Evolutionary conservation across 2,797 vertebrate genomes (phyloP), one percentile per base, ranked within the genome.

Genomic region (Taeniopygia guttata): DNA sequence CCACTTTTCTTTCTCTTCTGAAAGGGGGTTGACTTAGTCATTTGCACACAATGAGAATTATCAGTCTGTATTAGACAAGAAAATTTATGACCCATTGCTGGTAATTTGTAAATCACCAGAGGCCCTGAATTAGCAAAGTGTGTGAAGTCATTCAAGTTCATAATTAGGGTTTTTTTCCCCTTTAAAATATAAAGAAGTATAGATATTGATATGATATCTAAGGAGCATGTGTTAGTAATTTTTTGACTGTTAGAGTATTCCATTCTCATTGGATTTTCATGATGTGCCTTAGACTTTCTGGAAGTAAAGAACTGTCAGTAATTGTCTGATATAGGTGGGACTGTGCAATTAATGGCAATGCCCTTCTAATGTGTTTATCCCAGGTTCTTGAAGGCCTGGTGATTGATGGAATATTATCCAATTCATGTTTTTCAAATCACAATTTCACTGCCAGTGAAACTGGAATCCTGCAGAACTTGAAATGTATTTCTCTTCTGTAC

Each of bases 21-120:
- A 59, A 87, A 62, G 79, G 49, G 36, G 83, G 14, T 40, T 66
- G 43, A 45, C 67, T 40, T 8, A 77, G 40, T 73, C 18, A 70
- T 95, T 84, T 89, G 76, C 27, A 66, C 45, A 78, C 46, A 84
- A 17, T 59, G 54, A 46, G 49, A 77, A 22, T 74, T 95, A 91
- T 75, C 4, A n/a, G 32, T n/a, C 51, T 67, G 38, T 42, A 52
- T 86, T 84, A 82, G 22, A 58, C 42, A 82, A 43, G 77, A 93
- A 91, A 92, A 95, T 75, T 91, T 94, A 89, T 93, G 78, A 95
- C 45, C 42, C 76, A 17, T 55, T 36, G 27, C 79, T 89, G 69
- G 56, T 96, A 92, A 92, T 16, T 67, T 87, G 38, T 84, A 96
- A 91, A 91, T 92, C 92, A 95, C 23, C 14, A 11, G 59, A 74